Percentiles rank a stretch among this genome's conserved stretches.
phyloP scores from a whole-genome alignment of 2,113 vertebrate species.

The Percina caprodes region DNA sequence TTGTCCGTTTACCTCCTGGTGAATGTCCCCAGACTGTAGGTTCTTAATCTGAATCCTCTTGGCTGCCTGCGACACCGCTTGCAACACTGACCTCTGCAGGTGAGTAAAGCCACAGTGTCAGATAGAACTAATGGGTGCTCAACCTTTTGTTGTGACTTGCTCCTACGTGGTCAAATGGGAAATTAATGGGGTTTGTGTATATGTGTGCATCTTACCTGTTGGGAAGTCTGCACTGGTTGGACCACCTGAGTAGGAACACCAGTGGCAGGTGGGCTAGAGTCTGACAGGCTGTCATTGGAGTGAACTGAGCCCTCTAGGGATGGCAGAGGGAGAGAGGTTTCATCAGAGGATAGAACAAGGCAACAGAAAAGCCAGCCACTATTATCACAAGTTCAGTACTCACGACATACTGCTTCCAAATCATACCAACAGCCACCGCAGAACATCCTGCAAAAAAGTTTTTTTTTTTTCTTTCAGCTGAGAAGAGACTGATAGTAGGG shows the following conservation, averaged over 20 bases:
- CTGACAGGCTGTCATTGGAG: conserved; percentile 89
- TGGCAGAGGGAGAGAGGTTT: conserved; percentile 28
- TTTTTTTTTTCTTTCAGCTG: neutral
- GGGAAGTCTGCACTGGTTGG: conserved; percentile 87
- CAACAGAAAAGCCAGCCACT: neutral
- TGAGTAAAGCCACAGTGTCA: conserved; percentile 39
- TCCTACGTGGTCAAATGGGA: neutral
- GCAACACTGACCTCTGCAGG: conserved; percentile 90
- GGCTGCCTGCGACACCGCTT: conserved; percentile 84
- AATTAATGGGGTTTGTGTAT: neutral
- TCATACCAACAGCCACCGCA: conserved; percentile 77
- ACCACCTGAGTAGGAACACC: conserved; percentile 91
- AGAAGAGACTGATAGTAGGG: conserved; percentile 15
- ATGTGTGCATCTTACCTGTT: conserved; percentile 84
- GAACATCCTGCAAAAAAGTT: conserved; percentile 71
- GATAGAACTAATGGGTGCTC: neutral
- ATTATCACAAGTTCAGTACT: conserved; percentile 59
- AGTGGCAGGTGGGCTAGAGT: conserved; percentile 87
- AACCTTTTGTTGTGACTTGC: neutral
- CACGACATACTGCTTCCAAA: conserved; percentile 78
- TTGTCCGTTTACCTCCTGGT: conserved; percentile 84
- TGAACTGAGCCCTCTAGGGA: conserved; percentile 88
- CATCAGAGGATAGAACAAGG: conserved; percentile 6
- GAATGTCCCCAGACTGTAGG: conserved; percentile 86
- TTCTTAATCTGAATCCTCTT: conserved; percentile 86